phyloP scores from a whole-genome alignment of 2,113 vertebrate genomes.

The Hymenochirus boettgeri region DNA sequence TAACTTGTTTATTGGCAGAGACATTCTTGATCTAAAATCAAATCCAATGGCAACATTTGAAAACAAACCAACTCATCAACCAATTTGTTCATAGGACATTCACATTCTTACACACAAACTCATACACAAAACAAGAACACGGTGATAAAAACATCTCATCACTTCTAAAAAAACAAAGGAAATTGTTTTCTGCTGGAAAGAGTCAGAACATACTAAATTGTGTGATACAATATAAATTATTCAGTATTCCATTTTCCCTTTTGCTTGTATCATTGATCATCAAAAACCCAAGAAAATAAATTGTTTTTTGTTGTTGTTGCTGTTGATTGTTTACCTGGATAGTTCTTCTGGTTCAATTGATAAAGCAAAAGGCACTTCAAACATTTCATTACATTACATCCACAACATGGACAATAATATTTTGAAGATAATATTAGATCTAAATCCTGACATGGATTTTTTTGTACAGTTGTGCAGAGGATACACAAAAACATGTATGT shows the following conservation, averaged over 20 bases:
- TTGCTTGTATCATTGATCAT: conserved; percentile 35
- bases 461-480: too few relatives aligned
- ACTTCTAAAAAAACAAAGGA: conserved; percentile 32
- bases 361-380: conserved; percentile 25
- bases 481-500: too few relatives aligned
- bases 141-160: neutral
- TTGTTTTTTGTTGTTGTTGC: conserved; percentile 44
- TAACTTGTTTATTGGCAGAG: too few relatives aligned
- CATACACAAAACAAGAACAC: neutral
- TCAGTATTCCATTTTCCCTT: conserved; percentile 49
- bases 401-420: conserved; percentile 7
- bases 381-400: conserved; percentile 19
- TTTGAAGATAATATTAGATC: too few relatives aligned
- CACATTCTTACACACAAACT: conserved; percentile 3
- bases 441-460: too few relatives aligned
- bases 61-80: neutral
- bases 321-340: conserved; percentile 38
- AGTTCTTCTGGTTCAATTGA: conserved; percentile 43
- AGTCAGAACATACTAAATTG: conserved; percentile 40
- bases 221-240: conserved; percentile 56
- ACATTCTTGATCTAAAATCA: too few relatives aligned
- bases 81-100: neutral
- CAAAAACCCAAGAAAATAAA: conserved; percentile 49
- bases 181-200: conserved; percentile 25
- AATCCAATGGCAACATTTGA: too few relatives aligned